Conservation (phyloP, 1,140 invertebrate species). For the Fopius arisanus region DNA sequence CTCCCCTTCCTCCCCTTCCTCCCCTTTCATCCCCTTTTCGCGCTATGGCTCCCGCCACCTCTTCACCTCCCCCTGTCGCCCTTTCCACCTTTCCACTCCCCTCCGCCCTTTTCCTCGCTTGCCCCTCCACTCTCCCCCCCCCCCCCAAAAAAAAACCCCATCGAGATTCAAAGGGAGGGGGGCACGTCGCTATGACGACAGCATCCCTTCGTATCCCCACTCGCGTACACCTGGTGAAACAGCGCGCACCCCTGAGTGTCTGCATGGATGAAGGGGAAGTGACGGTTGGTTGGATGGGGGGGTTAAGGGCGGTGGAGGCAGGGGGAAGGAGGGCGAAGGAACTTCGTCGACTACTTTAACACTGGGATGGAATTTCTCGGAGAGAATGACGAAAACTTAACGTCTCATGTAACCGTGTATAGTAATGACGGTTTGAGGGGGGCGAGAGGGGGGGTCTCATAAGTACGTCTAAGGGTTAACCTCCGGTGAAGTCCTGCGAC, state of each 20-base stretch:
- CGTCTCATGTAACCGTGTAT: background rate
- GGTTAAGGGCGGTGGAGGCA: conserved; percentile 24
- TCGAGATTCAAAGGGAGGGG: background rate
- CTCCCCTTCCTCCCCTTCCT: no score
- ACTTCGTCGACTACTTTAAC: conserved; percentile 26
- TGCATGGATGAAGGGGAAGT: background rate
- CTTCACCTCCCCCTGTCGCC: no score
- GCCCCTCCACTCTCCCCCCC: background rate
- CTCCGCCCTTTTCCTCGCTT: background rate
- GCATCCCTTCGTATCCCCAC: conserved; percentile 49
- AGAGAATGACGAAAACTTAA: conserved; percentile 3
- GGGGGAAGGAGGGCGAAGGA: conserved; percentile 17
- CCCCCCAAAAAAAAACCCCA: conserved; percentile 15
- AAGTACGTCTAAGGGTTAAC: conserved; percentile 24
- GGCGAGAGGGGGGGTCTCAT: background rate
- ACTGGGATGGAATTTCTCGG: conserved; percentile 19
- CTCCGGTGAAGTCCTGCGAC: conserved; percentile 1
- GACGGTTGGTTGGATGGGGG: background rate
- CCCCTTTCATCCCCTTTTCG: conserved; percentile 9
- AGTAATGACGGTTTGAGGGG: background rate
- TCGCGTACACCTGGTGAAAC: conserved; percentile 45
- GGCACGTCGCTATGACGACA: conserved; percentile 56
- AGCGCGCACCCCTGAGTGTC: background rate
- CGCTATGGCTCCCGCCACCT: no score
- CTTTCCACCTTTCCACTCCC: conserved; percentile 20